Evolutionary conservation across 2,888 invertebrate genomes (phyloP).

Genomic region (Spisula solida): DNA sequence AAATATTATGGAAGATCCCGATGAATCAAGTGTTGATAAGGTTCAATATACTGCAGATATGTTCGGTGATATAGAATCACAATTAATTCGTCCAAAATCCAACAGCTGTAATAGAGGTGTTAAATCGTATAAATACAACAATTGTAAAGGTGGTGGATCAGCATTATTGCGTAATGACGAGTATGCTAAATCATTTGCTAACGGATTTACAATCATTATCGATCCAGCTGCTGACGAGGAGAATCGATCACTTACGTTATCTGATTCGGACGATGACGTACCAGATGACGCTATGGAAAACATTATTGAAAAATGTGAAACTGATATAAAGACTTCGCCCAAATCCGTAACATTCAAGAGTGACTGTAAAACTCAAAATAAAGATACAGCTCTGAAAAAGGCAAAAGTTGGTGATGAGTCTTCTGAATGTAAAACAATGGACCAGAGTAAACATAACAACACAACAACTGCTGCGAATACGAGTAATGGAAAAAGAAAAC

Average conservation of each 20-base stretch:
- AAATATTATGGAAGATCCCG: constrained; percentile 44
- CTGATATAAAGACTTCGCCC: background rate
- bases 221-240: constrained; percentile 43
- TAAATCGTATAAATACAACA: constrained; percentile 20
- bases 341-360: constrained; percentile 21
- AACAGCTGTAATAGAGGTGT: background rate
- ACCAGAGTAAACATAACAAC: background rate
- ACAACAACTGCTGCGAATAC: background rate
- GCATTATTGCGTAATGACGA: constrained; percentile 36
- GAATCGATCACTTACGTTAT: constrained; percentile 1
- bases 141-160: constrained; percentile 16
- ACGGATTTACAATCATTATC: constrained; percentile 60
- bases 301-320: constrained; percentile 21
- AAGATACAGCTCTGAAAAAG: background rate
- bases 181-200: constrained; percentile 59
- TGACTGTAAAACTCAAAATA: background rate
- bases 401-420: background rate
- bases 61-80: constrained; percentile 65
- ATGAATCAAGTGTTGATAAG: constrained; percentile 26
- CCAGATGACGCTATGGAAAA: background rate
- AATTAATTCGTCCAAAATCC: constrained; percentile 26
- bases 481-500: constrained; percentile 20
- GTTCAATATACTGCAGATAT: constrained; percentile 58
- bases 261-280: background rate
- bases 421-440: background rate